phyloP scores from a whole-genome alignment of 2,113 vertebrate genomes.

The Pagrus major region DNA sequence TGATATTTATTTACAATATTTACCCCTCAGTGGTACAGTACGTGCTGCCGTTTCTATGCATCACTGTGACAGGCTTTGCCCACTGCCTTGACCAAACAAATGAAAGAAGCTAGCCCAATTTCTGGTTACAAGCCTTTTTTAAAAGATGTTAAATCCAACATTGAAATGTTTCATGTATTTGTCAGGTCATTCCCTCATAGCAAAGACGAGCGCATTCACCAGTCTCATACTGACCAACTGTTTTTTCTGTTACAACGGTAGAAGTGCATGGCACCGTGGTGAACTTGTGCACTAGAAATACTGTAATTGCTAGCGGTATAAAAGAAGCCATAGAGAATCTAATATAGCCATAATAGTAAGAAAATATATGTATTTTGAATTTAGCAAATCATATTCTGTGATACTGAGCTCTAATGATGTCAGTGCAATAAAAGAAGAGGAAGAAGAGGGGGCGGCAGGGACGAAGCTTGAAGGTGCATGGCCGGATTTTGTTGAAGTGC shows the following conservation, averaged over 20 bases:
- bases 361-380: slow-evolving; percentile 62
- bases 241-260: slow-evolving; percentile 32
- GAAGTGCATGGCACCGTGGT: slow-evolving; percentile 64
- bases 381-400: slow-evolving; percentile 58
- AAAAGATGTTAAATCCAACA: neutral
- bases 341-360: slow-evolving; percentile 69
- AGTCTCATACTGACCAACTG: neutral
- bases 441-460: slow-evolving; percentile 9
- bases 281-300: slow-evolving; percentile 57
- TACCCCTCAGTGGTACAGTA: slow-evolving; percentile 30
- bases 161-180: slow-evolving; percentile 23
- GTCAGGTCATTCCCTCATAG: slow-evolving; percentile 22
- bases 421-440: slow-evolving; percentile 45
- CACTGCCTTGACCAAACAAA: slow-evolving; percentile 75
- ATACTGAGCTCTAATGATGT: slow-evolving; percentile 46
- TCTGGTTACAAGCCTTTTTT: slow-evolving; percentile 28
- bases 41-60: slow-evolving; percentile 65
- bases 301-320: slow-evolving; percentile 49
- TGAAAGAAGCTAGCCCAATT: slow-evolving; percentile 20
- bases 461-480: neutral
- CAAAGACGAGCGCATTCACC: neutral
- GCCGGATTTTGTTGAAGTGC: neutral
- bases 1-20: slow-evolving; percentile 4
- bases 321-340: slow-evolving; percentile 73
- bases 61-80: slow-evolving; percentile 77